Evolutionary conservation across 2,113 vertebrate species (phyloP).

Genomic region (Catharus minimus): DNA sequence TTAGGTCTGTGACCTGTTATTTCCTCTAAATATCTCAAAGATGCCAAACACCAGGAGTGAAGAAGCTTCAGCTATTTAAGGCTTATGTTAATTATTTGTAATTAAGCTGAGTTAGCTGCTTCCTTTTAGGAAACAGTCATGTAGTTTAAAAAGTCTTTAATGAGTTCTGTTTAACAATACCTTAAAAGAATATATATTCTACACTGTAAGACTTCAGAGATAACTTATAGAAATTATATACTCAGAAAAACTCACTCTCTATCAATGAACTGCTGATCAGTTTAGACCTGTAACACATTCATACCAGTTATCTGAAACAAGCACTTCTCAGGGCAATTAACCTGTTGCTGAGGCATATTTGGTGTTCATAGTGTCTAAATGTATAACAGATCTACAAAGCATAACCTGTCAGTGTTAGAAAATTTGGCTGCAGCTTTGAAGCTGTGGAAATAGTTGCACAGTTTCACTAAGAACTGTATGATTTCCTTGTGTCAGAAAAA

Average conservation of each 20-base stretch:
- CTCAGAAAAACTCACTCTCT: not conserved
- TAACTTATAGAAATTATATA: slow-evolving; percentile 34
- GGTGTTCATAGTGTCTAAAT: slow-evolving; percentile 35
- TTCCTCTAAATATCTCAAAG: not conserved
- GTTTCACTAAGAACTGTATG: slow-evolving; percentile 7
- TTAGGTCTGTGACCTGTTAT: not conserved
- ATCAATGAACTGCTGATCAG: slow-evolving; percentile 38
- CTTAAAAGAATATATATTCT: not conserved
- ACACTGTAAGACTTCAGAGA: not conserved
- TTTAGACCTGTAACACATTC: slow-evolving; percentile 41
- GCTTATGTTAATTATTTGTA: not conserved
- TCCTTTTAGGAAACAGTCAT: not conserved
- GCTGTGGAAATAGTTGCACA: slow-evolving; percentile 20
- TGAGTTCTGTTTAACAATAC: not conserved
- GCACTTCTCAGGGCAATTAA: slow-evolving; percentile 40
- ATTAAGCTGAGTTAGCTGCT: not conserved
- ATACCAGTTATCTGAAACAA: slow-evolving; percentile 36
- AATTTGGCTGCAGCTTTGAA: slow-evolving; percentile 46
- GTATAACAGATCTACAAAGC: slow-evolving; percentile 54
- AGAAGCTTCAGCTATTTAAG: not conserved
- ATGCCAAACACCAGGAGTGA: not conserved
- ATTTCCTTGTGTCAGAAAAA: not conserved
- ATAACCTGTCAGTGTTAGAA: slow-evolving; percentile 48
- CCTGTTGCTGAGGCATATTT: slow-evolving; percentile 50
- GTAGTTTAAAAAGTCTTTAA: not conserved